A percentile compares a stretch with the other conserved stretches of the same genome.
phyloP scores from a whole-genome alignment of 2,888 invertebrate genomes.

The Leptinotarsa peninsularis region DNA sequence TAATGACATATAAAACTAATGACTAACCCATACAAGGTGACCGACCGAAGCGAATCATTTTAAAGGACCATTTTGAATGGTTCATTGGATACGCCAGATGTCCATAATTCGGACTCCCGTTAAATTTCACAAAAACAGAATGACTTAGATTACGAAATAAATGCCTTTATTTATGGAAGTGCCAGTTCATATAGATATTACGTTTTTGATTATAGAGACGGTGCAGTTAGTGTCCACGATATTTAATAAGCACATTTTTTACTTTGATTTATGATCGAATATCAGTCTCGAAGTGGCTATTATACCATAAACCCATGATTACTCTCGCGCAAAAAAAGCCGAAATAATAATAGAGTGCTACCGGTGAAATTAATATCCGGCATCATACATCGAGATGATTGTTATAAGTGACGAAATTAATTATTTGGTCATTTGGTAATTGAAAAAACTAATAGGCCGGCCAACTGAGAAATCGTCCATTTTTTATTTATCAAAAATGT shows the following conservation, averaged over 20 bases:
- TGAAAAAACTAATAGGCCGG: background rate
- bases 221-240: constrained; percentile 14
- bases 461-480: background rate
- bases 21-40: constrained; percentile 12
- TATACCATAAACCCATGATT: constrained; percentile 16
- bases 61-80: constrained; percentile 23
- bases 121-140: constrained; percentile 17
- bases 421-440: constrained; percentile 1
- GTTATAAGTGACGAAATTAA: constrained; percentile 13
- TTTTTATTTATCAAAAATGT: background rate
- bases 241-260: constrained; percentile 19
- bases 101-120: constrained; percentile 12
- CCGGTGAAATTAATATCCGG: constrained; percentile 8
- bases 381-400: background rate
- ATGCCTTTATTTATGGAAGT: constrained; percentile 7
- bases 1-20: background rate
- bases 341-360: constrained; percentile 11
- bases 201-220: constrained; percentile 11
- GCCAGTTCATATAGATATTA: constrained; percentile 10
- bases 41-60: constrained; percentile 11
- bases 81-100: constrained; percentile 3
- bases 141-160: constrained; percentile 16
- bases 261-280: constrained; percentile 17
- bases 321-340: constrained; percentile 1
- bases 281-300: constrained; percentile 14